Percentiles rank a stretch among this genome's conserved stretches.
phyloP scores from a whole-genome alignment of 2,113 vertebrate genomes.

The Chamaetylas fuelleborni region DNA sequence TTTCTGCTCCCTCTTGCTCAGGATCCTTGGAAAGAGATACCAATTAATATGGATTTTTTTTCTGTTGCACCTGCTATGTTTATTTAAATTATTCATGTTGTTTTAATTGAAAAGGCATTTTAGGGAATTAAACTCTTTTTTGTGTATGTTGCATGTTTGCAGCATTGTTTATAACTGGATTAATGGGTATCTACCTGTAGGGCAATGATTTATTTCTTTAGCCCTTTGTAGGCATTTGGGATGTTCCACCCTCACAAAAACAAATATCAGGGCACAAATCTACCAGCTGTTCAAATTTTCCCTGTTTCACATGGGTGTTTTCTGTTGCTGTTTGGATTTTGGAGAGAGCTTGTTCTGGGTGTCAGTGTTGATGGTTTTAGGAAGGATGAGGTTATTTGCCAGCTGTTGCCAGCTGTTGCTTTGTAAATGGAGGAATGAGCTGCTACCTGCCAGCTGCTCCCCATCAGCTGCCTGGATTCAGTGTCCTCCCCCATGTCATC shows the following conservation, averaged over 20 bases:
- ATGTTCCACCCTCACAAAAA: background rate
- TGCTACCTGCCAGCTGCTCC: background rate
- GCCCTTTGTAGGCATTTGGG: background rate
- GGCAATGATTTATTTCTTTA: background rate
- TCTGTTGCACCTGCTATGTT: background rate
- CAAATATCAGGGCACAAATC: background rate
- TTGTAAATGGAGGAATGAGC: background rate
- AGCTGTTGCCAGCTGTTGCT: background rate
- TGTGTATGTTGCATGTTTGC: background rate
- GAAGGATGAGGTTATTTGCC: background rate
- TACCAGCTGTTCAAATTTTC: background rate
- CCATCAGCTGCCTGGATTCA: background rate
- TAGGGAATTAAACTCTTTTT: background rate
- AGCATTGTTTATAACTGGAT: background rate
- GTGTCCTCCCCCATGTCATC: background rate
- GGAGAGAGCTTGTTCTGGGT: background rate
- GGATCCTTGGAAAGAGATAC: slow-evolving; percentile 53
- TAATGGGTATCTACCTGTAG: background rate
- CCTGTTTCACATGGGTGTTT: background rate
- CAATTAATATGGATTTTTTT: background rate
- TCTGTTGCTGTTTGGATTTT: background rate
- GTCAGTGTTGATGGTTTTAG: background rate
- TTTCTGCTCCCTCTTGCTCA: background rate
- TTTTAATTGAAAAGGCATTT: background rate
- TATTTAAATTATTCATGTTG: background rate